Percentiles rank a stretch among this genome's conserved stretches.
These are phyloP conservation scores for Gymnoscopelus microlampas DNA, from an alignment of 2,797 vertebrate species.

Conservation along the genomic window DNA sequence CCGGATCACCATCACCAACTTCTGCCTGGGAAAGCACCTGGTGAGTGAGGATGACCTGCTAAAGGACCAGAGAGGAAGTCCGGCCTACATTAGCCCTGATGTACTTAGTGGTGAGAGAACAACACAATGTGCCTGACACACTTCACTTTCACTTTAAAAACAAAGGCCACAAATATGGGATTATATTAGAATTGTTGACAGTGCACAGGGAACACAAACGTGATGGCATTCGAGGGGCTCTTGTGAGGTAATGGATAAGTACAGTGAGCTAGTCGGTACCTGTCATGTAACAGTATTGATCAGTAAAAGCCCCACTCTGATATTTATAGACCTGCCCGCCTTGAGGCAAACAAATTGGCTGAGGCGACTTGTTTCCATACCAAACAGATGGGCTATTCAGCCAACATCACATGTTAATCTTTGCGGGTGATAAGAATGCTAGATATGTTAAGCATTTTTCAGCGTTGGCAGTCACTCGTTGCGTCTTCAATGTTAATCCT, in stretches of 20 bases:
- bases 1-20: slow-evolving; percentile 98
- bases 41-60: slow-evolving; percentile 98
- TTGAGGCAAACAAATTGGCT: neutral
- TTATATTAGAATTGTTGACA: too few species aligned
- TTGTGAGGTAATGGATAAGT: too few species aligned
- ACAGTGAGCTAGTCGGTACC: too few species aligned
- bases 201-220: too few species aligned
- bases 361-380: neutral
- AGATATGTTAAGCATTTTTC: neutral
- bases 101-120: slow-evolving; percentile 91
- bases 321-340: neutral
- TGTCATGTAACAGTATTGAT: too few species aligned
- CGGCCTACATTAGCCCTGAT: slow-evolving; percentile 98
- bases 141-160: too few species aligned
- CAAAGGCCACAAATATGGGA: too few species aligned
- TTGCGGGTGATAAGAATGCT: slow-evolving; percentile 2
- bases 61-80: slow-evolving; percentile 99
- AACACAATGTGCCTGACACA: too few species aligned
- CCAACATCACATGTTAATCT: neutral
- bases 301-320: too few species aligned
- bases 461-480: neutral
- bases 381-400: neutral
- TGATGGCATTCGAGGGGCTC: too few species aligned
- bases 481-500: neutral
- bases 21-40: slow-evolving; percentile 98